Conservation (phyloP, 2,888 invertebrate genomes). For the Orthosia incerta region DNA sequence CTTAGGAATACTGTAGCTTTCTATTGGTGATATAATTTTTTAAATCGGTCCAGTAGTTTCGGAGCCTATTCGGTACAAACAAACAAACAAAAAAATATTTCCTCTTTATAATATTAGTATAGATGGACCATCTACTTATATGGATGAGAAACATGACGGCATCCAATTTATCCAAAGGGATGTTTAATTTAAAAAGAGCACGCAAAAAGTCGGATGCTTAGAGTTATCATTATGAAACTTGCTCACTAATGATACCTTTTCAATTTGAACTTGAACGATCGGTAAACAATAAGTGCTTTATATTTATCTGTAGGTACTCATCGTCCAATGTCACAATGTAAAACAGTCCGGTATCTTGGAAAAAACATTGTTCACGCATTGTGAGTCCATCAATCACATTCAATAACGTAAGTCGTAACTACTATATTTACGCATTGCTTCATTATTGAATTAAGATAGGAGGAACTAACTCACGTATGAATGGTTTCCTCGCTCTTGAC, state of each 20-base stretch:
- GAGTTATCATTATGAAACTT: conserved; percentile 22
- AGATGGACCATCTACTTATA: conserved; percentile 1
- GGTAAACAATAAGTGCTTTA: conserved; percentile 33
- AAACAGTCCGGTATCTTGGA: conserved; percentile 37
- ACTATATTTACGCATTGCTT: conserved; percentile 38
- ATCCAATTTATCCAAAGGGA: conserved; percentile 12
- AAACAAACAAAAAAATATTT: too few relatives aligned
- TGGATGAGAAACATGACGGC: not conserved
- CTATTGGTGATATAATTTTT: too few relatives aligned
- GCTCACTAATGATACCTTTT: conserved; percentile 31
- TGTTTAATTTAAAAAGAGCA: conserved; percentile 18
- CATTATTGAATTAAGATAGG: conserved; percentile 36
- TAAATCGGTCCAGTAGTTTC: too few relatives aligned
- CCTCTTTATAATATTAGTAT: too few relatives aligned
- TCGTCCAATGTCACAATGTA: conserved; percentile 43
- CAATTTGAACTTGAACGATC: conserved; percentile 54
- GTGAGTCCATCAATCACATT: conserved; percentile 41
- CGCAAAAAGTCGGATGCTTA: not conserved
- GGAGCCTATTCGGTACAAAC: too few relatives aligned
- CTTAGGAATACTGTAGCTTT: too few relatives aligned
- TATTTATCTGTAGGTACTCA: conserved; percentile 25
- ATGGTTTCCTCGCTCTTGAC: conserved; percentile 94
- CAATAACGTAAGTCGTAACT: conserved; percentile 43
- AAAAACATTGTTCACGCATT: conserved; percentile 40
- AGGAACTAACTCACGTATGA: conserved; percentile 92